These are phyloP conservation scores for Aphrocallistes beatrix DNA, from an alignment of 37 sponge, comb jelly and placozoan genomes.

Conservation along the genomic window DNA sequence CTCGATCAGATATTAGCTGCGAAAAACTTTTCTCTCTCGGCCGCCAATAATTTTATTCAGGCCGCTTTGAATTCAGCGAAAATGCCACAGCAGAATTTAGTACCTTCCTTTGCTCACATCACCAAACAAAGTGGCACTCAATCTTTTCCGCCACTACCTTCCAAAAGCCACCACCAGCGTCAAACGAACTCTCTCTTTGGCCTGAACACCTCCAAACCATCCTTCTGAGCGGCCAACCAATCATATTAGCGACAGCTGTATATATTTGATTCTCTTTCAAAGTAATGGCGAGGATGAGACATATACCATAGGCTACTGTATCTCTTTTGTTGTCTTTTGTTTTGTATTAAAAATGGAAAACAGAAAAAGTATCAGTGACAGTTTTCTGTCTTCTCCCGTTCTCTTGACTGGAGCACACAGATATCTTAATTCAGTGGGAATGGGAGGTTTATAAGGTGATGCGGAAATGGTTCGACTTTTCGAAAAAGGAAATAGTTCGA, in stretches of 20 bases:
- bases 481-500: neutral
- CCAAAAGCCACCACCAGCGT: neutral
- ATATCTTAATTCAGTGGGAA: neutral
- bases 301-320: neutral
- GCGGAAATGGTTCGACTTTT: neutral
- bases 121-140: neutral
- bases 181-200: neutral
- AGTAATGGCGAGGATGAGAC: neutral
- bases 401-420: neutral
- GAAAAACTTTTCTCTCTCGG: neutral
- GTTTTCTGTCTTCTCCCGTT: neutral
- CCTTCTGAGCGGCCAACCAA: neutral
- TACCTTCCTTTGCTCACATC: neutral
- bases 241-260: neutral
- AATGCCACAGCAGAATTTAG: neutral
- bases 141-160: neutral
- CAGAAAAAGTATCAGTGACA: neutral
- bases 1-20: neutral
- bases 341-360: slow-evolving; percentile 5
- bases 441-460: neutral
- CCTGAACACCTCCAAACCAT: neutral
- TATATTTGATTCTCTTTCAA: neutral
- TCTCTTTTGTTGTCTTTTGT: slow-evolving; percentile 14
- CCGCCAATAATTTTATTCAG: neutral
- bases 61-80: neutral